Evolutionary conservation across 2,888 invertebrate genomes (phyloP), one percentile per base, ranked within the genome.

Genomic region (Ectemnius continuus): DNA sequence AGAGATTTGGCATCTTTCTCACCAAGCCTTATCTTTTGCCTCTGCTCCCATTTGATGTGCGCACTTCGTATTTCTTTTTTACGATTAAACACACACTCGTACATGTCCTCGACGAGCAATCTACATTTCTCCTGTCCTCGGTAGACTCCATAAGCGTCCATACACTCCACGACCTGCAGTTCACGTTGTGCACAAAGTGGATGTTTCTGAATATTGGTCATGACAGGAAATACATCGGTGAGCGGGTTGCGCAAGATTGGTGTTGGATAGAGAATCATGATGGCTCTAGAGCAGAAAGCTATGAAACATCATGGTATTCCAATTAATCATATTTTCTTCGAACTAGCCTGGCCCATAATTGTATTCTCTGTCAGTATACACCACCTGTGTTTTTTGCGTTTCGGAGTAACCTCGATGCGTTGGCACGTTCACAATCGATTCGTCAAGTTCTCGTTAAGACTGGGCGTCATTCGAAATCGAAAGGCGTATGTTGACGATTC

Each of bases 61-160:
- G 92, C 79, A 4, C 91, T 86, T 59, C 96, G 92, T 83, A 92
- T 89, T 18, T 89, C 87, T 86, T 95, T 95, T 86, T 95, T 95
- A 0, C 89, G 89, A 78, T 91, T 90, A 1, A 91, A 91, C 16
- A 93, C 91, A 83, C 97, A 97, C 90, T 97, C 97, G 73, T 93
- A 92, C 83, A 94, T 95, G 89, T 97, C 96, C 0, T 92, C 91
- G 69, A 95, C 92, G 6, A 95, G 88, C 65, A 92, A 89, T 4
- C 90, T 86, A 87, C 97, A 97, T 87, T 94, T 93, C n/a, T 85
- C 86, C 47, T 91, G 82, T 0, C 95, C 95, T 56, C 92, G 92
- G n/a, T 94, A 93, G 11, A 94, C 83, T 1, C 97, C 97, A 80
- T 97, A 96, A 2, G 96, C 97, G 86, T 97, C 96, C 61, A 96